Evolutionary conservation across 2,797 vertebrate species (phyloP).

Genomic region (Mus caroli): DNA sequence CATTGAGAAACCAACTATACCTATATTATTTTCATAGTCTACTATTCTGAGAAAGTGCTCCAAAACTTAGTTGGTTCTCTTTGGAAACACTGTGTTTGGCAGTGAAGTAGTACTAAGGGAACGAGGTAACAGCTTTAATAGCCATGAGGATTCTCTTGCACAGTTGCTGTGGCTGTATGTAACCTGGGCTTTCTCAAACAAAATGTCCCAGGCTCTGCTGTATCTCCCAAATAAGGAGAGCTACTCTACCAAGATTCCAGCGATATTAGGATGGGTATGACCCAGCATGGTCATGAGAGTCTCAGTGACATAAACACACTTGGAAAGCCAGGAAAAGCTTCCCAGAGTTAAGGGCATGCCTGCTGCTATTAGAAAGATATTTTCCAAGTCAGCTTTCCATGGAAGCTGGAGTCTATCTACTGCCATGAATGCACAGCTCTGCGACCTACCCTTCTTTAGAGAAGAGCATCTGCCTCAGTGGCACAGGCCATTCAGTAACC

Average conservation of each 20-base stretch:
- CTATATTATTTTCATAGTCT: conserved; percentile 1
- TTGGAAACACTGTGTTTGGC: neutral
- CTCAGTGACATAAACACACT: neutral
- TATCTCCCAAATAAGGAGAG: neutral
- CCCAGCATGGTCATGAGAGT: neutral
- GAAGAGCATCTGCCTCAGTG: neutral
- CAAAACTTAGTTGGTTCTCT: neutral
- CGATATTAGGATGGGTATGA: neutral
- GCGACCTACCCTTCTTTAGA: neutral
- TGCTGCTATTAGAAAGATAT: neutral
- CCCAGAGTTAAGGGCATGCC: neutral
- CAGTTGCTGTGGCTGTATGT: neutral
- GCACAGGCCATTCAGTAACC: fast-evolving
- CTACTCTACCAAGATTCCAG: neutral
- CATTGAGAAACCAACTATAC: neutral
- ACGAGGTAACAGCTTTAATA: conserved; percentile 1
- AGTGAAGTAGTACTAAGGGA: neutral
- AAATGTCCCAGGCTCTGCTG: neutral
- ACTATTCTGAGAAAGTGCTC: neutral
- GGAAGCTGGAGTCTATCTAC: neutral
- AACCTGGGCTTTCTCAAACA: neutral
- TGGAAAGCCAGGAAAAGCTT: neutral
- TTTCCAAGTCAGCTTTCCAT: neutral
- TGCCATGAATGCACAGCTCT: neutral
- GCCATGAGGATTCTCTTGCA: neutral